Percentiles rank a stretch among this genome's conserved stretches.
phyloP scores from a whole-genome alignment of 1,140 invertebrate genomes.

The Geopemphigus sp. region DNA sequence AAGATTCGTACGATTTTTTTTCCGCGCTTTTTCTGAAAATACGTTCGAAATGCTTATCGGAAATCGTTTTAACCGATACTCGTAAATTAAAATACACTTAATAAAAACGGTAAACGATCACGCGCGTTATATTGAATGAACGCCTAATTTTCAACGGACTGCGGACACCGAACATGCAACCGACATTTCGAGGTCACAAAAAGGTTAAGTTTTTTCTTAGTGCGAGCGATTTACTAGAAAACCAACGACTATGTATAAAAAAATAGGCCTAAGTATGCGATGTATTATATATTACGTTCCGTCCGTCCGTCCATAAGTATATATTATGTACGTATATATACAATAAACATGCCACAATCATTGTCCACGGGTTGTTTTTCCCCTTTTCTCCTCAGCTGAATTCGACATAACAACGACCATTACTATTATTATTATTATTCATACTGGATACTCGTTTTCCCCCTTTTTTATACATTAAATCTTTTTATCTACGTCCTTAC shows the following conservation, averaged over 20 bases:
- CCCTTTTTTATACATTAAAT: conserved; percentile 9
- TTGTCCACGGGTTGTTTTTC: conserved; percentile 33
- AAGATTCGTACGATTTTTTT: no score
- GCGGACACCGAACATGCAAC: no score
- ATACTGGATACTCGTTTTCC: conserved; percentile 35
- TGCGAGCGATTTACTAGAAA: neutral
- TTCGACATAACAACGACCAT: conserved; percentile 5
- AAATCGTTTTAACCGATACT: no score
- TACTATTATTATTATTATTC: conserved; percentile 24
- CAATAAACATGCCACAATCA: conserved; percentile 41
- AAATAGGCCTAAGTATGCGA: neutral
- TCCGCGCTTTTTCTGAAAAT: no score
- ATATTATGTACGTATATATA: neutral
- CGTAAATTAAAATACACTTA: no score
- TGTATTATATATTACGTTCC: neutral
- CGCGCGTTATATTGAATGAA: no score
- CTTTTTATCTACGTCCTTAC: conserved; percentile 8
- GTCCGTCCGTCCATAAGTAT: neutral
- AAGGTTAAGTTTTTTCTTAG: neutral
- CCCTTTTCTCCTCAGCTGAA: conserved; percentile 2
- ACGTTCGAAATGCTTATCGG: no score
- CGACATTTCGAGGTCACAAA: neutral
- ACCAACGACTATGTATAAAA: neutral
- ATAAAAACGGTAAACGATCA: no score
- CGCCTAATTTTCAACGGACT: no score